Percentiles rank a stretch among this genome's conserved stretches.
Evolutionary conservation across 1,140 invertebrate genomes (phyloP).

Genomic region (Meloidogyne floridensis): DNA sequence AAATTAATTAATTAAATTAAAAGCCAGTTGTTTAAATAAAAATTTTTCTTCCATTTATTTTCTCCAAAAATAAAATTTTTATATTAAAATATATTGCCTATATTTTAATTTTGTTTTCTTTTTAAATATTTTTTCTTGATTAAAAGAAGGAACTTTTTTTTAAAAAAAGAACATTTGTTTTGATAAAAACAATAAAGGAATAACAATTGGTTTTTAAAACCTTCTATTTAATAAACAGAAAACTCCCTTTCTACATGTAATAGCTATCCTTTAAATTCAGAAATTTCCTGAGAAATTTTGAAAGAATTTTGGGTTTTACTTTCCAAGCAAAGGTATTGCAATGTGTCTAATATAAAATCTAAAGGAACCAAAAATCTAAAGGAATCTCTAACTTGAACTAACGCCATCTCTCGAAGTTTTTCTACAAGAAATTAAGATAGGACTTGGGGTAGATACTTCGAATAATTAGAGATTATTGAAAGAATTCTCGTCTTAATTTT

Average conservation of each 20-base stretch:
- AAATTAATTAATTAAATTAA: background rate
- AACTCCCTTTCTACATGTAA: background rate
- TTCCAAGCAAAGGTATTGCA: no score
- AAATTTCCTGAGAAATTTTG: no score
- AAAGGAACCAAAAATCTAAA: no score
- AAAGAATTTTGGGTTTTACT: no score
- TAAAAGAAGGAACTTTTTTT: background rate
- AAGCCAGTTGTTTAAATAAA: background rate
- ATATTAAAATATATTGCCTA: background rate
- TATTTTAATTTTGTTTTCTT: no score
- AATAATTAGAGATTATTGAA: no score
- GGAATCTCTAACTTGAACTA: no score
- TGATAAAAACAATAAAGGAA: background rate
- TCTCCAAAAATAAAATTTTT: constrained; percentile 71
- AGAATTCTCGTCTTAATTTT: no score
- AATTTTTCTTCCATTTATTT: constrained; percentile 77
- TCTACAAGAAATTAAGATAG: no score
- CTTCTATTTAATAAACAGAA: background rate
- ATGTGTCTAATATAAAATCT: no score
- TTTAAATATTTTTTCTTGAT: background rate
- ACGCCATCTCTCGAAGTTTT: no score
- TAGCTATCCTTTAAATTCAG: background rate
- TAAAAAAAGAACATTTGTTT: background rate
- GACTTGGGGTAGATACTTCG: no score
- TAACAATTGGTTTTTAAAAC: background rate